Conservation (phyloP, 2,113 vertebrate genomes). For the Calyptomena viridis region DNA sequence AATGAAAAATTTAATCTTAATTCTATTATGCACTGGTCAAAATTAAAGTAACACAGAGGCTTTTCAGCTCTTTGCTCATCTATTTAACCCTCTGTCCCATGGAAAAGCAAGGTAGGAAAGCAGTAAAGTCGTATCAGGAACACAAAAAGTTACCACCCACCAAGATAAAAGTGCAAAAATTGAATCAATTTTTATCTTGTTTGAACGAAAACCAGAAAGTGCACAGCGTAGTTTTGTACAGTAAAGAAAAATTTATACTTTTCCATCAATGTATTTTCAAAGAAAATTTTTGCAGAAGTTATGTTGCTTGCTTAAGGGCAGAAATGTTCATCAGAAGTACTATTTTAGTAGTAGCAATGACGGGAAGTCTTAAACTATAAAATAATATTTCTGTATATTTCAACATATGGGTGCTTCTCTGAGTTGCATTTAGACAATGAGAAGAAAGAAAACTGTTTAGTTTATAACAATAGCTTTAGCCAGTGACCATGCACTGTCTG, state of each 20-base stretch:
- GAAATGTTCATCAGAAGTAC: neutral
- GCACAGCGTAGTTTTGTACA: neutral
- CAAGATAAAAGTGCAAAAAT: neutral
- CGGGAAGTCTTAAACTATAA: neutral
- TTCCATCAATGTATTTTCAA: neutral
- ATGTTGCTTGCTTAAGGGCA: neutral
- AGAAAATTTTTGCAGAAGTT: neutral
- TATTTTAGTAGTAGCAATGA: neutral
- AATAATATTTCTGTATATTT: neutral
- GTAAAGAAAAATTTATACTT: neutral
- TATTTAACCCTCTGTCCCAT: neutral
- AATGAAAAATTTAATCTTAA: neutral
- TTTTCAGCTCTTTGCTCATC: neutral
- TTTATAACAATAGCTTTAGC: neutral
- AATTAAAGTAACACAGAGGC: neutral
- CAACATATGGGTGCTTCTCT: neutral
- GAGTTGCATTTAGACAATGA: neutral
- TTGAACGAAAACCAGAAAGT: neutral
- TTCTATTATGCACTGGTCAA: neutral
- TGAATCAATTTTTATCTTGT: neutral
- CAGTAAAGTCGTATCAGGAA: neutral
- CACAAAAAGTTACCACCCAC: neutral
- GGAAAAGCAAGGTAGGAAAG: neutral
- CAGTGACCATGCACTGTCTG: neutral
- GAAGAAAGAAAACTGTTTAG: neutral